Evolutionary conservation across 2,797 vertebrate genomes (phyloP).

Genomic region (Notolabrus celidotus): DNA sequence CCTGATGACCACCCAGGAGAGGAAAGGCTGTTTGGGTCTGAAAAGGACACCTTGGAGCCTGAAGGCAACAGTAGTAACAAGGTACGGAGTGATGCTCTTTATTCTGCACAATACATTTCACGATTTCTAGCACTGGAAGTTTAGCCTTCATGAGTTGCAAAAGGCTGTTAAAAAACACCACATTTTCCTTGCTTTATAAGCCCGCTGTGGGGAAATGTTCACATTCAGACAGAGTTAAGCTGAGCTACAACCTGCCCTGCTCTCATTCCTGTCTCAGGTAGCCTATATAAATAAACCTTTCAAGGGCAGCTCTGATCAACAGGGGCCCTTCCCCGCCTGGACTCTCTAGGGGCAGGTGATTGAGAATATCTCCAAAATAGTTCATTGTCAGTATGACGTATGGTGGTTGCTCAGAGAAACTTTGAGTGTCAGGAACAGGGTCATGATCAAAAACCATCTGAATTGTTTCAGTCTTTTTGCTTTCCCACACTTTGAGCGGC

Average conservation of each 20-base stretch:
- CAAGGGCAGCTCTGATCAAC: constrained; percentile 74
- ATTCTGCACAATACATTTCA: neutral
- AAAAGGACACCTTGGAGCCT: constrained; percentile 39
- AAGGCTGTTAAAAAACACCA: neutral
- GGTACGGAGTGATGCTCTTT: constrained; percentile 65
- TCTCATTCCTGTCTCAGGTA: constrained; percentile 70
- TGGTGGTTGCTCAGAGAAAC: constrained; percentile 15
- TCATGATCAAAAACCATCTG: constrained; percentile 8
- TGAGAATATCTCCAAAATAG: constrained; percentile 74
- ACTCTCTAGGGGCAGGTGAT: constrained; percentile 67
- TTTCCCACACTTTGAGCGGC: neutral
- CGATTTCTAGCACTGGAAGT: no score
- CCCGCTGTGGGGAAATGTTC: constrained; percentile 29
- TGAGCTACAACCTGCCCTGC: constrained; percentile 52
- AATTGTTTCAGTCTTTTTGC: neutral
- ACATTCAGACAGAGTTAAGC: constrained; percentile 44
- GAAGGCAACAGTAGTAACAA: constrained; percentile 55
- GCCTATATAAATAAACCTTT: constrained; percentile 74
- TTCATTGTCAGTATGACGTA: constrained; percentile 50
- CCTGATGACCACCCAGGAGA: constrained; percentile 48
- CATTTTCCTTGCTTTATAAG: constrained; percentile 13
- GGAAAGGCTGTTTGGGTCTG: constrained; percentile 35
- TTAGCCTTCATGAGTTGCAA: neutral
- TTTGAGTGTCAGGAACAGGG: constrained; percentile 46
- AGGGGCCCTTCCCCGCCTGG: constrained; percentile 25